phyloP scores from a whole-genome alignment of 35 echinoderm and acorn worm species.

The Stichopus chloronotus region DNA sequence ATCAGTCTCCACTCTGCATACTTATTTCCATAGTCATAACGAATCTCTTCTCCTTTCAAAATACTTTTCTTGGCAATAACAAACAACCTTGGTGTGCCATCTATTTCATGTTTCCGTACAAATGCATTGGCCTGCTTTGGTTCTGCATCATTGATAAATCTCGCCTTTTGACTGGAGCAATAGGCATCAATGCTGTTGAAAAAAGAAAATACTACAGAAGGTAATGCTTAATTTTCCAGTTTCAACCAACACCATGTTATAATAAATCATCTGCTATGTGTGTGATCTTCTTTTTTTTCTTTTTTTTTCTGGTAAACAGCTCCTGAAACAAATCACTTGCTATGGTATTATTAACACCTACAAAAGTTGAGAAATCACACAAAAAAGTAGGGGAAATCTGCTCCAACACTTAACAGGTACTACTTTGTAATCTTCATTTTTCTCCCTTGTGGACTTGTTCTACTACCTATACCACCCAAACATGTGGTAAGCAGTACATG shows the following conservation, averaged over 20 bases:
- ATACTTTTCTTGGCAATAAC: background rate
- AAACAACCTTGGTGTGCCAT: background rate
- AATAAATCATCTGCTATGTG: background rate
- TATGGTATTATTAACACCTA: background rate
- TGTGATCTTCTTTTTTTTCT: background rate
- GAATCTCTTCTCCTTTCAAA: background rate
- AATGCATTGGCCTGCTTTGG: background rate
- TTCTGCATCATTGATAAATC: slow-evolving; percentile 37
- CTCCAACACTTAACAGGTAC: too few relatives aligned
- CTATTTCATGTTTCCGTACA: background rate
- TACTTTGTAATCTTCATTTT: too few relatives aligned
- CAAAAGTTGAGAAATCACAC: too few relatives aligned
- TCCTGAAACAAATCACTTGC: background rate
- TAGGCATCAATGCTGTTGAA: slow-evolving; percentile 15
- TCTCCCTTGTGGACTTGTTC: too few relatives aligned
- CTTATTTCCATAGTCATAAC: slow-evolving; percentile 21
- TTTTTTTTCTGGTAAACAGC: background rate
- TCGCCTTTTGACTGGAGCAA: background rate
- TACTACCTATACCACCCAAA: too few relatives aligned
- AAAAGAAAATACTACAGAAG: background rate
- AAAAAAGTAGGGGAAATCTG: too few relatives aligned
- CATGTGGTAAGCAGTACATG: too few relatives aligned
- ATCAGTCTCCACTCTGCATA: slow-evolving; percentile 6
- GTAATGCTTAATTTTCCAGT: background rate
- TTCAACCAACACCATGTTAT: background rate